Evolutionary conservation across 2,888 invertebrate species (phyloP).

Genomic region (Tetrapedia diversipes): DNA sequence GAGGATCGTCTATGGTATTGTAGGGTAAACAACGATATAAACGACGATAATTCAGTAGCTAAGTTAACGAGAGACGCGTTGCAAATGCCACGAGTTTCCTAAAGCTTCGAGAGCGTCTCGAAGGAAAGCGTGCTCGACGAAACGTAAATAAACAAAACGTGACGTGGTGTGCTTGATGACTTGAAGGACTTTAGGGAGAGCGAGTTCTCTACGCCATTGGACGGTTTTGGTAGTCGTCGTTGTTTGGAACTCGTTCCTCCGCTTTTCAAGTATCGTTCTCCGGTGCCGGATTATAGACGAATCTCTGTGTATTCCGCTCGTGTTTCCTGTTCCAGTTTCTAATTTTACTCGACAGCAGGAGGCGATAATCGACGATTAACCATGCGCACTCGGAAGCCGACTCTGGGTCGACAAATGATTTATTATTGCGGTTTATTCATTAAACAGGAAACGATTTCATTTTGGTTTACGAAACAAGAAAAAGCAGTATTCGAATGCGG

Average conservation of each 20-base stretch:
- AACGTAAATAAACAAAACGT: conserved; percentile 61
- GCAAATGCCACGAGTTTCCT: background rate
- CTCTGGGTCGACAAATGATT: too few relatives aligned
- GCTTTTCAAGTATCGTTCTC: conserved; percentile 7
- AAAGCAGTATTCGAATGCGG: too few relatives aligned
- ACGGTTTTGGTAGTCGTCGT: conserved; percentile 22
- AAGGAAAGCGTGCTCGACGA: conserved; percentile 24
- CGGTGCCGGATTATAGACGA: background rate
- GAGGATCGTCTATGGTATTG: background rate
- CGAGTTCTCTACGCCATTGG: conserved; percentile 14
- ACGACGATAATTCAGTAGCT: too few relatives aligned
- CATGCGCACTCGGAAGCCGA: too few relatives aligned
- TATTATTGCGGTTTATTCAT: too few relatives aligned
- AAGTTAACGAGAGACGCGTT: background rate
- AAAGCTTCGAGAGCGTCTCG: conserved; percentile 32
- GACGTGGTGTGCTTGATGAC: conserved; percentile 39
- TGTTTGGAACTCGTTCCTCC: background rate
- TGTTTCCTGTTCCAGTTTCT: conserved; percentile 6
- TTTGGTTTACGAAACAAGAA: too few relatives aligned
- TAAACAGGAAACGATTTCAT: too few relatives aligned
- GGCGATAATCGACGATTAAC: conserved; percentile 21
- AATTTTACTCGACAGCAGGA: background rate
- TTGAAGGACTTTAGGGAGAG: conserved; percentile 40
- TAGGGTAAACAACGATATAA: conserved; percentile 8
- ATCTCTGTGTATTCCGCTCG: background rate